Percentiles rank a stretch among this genome's conserved stretches.
Conservation (phyloP, 2,888 invertebrate genomes). For the Lasioglossum calceatum region DNA sequence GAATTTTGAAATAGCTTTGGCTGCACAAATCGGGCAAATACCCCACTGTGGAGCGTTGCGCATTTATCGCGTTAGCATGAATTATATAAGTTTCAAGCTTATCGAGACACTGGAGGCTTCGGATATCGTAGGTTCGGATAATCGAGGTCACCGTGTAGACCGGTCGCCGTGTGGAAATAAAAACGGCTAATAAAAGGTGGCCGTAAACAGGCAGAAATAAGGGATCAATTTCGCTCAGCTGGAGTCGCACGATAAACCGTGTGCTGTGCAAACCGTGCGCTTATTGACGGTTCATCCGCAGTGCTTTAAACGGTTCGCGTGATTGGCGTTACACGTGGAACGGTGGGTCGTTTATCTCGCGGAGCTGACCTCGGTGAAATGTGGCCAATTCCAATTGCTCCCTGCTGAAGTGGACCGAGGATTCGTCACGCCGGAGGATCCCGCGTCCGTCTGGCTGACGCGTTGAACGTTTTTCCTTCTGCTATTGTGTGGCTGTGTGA, state of each 20-base stretch:
- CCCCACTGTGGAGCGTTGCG: background rate
- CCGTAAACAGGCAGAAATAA: background rate
- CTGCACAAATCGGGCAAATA: too few species aligned
- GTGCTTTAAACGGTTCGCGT: constrained; percentile 23
- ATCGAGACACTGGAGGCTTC: background rate
- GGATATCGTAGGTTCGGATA: background rate
- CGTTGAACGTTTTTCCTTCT: background rate
- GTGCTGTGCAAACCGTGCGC: background rate
- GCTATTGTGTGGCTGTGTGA: background rate
- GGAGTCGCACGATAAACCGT: background rate
- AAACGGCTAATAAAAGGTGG: background rate
- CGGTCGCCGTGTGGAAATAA: background rate
- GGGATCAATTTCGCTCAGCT: background rate
- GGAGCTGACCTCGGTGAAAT: constrained; percentile 22
- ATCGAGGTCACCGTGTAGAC: background rate
- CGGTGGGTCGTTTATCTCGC: constrained; percentile 21
- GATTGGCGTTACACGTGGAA: constrained; percentile 22
- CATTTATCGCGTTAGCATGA: background rate
- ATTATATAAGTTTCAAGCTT: background rate
- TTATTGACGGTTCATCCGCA: constrained; percentile 43
- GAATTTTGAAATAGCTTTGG: too few species aligned
- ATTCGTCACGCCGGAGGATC: constrained; percentile 1
- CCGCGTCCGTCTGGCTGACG: background rate
- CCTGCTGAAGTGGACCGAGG: constrained; percentile 3
- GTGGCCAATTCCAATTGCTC: constrained; percentile 16